phyloP scores from a whole-genome alignment of 2,797 vertebrate species.

The Parambassis ranga region DNA sequence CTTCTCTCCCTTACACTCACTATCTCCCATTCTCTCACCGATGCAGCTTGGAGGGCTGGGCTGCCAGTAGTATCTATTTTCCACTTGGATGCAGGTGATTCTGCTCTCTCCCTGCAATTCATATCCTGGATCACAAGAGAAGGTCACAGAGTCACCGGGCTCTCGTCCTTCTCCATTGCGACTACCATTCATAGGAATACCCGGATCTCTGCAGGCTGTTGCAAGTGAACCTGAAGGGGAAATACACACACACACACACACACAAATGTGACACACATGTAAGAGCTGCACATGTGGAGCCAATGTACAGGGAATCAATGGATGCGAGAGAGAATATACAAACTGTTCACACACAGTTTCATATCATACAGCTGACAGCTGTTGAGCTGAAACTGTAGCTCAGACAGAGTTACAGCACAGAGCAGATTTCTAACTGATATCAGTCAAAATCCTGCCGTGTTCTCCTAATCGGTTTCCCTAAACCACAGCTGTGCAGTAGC shows the following conservation, averaged over 20 bases:
- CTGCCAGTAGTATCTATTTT: conserved; percentile 99
- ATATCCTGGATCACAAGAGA: conserved; percentile 96
- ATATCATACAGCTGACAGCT: conserved; percentile 43
- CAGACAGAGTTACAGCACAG: conserved; percentile 42
- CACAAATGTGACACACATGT: no score
- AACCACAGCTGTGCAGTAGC: conserved; percentile 53
- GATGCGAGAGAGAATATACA: not conserved
- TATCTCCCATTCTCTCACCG: conserved; percentile 80
- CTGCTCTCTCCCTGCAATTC: conserved; percentile 94
- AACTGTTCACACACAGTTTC: conserved; percentile 6
- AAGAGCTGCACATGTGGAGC: not conserved
- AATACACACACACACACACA: conserved; percentile 3
- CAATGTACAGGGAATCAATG: not conserved
- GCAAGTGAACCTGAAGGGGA: conserved; percentile 88
- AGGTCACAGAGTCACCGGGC: conserved; percentile 92
- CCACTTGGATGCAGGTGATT: conserved; percentile 99
- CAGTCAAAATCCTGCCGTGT: conserved; percentile 41
- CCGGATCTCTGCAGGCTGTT: conserved; percentile 95
- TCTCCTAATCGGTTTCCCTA: conserved; percentile 41
- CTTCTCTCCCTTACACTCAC: conserved; percentile 20
- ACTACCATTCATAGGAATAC: conserved; percentile 96
- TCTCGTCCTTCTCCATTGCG: conserved; percentile 96
- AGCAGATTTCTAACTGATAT: conserved; percentile 47
- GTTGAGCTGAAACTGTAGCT: conserved; percentile 36
- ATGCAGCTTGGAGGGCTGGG: conserved; percentile 97